These are phyloP conservation scores for Loriculus beryllinus DNA, from an alignment of 2,797 vertebrate species.

Conservation along the genomic window DNA sequence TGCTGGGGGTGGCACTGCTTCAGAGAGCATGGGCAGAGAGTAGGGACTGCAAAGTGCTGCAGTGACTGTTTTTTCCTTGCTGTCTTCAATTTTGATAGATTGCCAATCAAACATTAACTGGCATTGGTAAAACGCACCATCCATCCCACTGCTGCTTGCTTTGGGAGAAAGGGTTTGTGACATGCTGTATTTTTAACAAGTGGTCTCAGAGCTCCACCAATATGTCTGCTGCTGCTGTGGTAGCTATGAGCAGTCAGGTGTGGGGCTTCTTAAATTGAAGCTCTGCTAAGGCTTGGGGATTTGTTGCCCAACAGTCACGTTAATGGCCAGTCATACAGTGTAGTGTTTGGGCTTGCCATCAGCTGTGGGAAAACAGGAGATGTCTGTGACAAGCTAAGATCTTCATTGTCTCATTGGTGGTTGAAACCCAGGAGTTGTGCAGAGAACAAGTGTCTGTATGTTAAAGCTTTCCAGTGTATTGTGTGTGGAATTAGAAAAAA, in stretches of 20 bases:
- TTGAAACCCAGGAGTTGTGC: not conserved
- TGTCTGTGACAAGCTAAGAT: not conserved
- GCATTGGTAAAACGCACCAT: not conserved
- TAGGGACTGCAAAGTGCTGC: not conserved
- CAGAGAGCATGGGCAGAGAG: not conserved
- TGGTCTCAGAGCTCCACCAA: not conserved
- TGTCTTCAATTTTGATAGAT: not conserved
- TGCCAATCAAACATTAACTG: not conserved
- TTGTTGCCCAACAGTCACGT: not conserved
- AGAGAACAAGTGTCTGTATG: not conserved
- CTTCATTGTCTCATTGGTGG: not conserved
- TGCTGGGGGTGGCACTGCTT: accelerated
- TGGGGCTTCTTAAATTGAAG: not conserved
- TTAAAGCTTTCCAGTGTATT: not conserved
- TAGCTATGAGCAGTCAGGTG: not conserved
- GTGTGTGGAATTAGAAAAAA: not conserved
- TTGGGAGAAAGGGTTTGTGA: not conserved
- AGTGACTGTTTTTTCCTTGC: not conserved
- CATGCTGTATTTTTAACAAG: not conserved
- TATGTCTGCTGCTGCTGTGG: accelerated
- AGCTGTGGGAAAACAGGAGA: not conserved
- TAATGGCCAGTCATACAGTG: not conserved
- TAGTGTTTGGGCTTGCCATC: not conserved
- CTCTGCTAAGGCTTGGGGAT: not conserved
- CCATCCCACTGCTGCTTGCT: not conserved